Conservation (phyloP, 2,888 invertebrate genomes). For the Archips xylosteana region DNA sequence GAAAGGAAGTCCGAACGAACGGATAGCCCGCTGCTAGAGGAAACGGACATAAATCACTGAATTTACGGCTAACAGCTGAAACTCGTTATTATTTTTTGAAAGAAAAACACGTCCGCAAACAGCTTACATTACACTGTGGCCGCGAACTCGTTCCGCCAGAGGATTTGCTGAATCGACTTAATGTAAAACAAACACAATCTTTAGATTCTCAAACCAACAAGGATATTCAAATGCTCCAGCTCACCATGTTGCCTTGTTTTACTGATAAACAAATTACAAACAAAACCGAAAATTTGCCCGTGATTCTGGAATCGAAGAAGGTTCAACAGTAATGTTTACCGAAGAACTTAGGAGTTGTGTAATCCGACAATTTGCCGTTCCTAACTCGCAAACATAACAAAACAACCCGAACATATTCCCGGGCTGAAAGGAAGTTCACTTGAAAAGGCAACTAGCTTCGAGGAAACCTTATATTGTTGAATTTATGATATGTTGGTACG, state of each 20-base stretch:
- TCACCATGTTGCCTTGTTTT: slow-evolving; percentile 63
- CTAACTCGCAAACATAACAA: slow-evolving; percentile 83
- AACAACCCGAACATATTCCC: slow-evolving; percentile 81
- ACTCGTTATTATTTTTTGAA: slow-evolving; percentile 68
- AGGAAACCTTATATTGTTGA: slow-evolving; percentile 79
- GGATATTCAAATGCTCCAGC: slow-evolving; percentile 52
- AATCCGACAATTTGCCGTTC: slow-evolving; percentile 81
- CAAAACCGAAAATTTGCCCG: slow-evolving; percentile 65
- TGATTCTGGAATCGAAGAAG: slow-evolving; percentile 68
- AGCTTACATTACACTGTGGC: slow-evolving; percentile 51
- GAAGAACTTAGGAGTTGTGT: slow-evolving; percentile 80
- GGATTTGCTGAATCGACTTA: slow-evolving; percentile 39
- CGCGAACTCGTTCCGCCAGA: slow-evolving; percentile 48
- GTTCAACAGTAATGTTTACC: slow-evolving; percentile 75
- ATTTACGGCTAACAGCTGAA: slow-evolving; percentile 75
- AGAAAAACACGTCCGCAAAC: slow-evolving; percentile 65
- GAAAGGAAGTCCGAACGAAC: slow-evolving; percentile 74
- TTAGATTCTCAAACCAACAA: slow-evolving; percentile 63
- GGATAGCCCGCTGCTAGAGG: slow-evolving; percentile 69
- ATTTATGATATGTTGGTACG: slow-evolving; percentile 78
- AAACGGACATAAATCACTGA: slow-evolving; percentile 78
- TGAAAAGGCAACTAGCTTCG: slow-evolving; percentile 80
- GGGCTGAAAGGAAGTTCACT: slow-evolving; percentile 79
- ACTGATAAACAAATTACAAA: slow-evolving; percentile 66
- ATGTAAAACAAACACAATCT: slow-evolving; percentile 53